Base-by-base conservation (phyloP, 2,113 vertebrate species). In the Athene noctua region DNA sequence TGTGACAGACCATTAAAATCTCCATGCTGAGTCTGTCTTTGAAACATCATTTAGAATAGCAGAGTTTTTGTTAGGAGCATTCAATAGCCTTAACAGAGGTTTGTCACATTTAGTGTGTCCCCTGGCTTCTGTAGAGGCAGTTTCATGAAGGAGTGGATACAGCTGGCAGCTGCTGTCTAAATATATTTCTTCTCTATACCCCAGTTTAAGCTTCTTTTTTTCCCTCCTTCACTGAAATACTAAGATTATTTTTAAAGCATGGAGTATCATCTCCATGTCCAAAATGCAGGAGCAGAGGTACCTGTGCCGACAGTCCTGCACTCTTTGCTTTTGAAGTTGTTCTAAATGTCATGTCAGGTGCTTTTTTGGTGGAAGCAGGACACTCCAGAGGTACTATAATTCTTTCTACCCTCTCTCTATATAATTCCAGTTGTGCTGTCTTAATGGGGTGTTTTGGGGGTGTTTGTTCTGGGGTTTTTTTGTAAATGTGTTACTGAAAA, bases 281-380 rank as follows among this genome's bases (percentile, higher is more conserved):
- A 71, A 16, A 74, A 32, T 40, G 14, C 13, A 62, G 34, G 25
- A 78, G 32, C 18, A 61, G 36, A 22, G 6, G 27, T 30, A 55
- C 10, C 36, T 75, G 26, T 62, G 25, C 54, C 49, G 40, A 14
- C 38, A 30, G 6, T 36, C 27, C 14, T 4, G 6, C 5, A 4
- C 20, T 57, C 15, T n/a, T 62, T 44, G 25, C n/a, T 65, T 87
- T 59, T 66, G 17, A 57, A 34, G 15, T 52, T 40, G 22, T 44
- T 63, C 57, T 68, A 5, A 21, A 10, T 68, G 16, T 61, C 16
- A 5, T 0, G 0, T 23, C 11, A 29, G 29, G 46, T 57, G 42
- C n/a, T 46, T 65, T 65, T 65, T 65, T 49, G 30, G 9, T 55
- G 26, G 25, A 51, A 49, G 21, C 16, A 57, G 26, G 14, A 26